phyloP scores from a whole-genome alignment of 2,797 vertebrate genomes.

The Xenops minutus region DNA sequence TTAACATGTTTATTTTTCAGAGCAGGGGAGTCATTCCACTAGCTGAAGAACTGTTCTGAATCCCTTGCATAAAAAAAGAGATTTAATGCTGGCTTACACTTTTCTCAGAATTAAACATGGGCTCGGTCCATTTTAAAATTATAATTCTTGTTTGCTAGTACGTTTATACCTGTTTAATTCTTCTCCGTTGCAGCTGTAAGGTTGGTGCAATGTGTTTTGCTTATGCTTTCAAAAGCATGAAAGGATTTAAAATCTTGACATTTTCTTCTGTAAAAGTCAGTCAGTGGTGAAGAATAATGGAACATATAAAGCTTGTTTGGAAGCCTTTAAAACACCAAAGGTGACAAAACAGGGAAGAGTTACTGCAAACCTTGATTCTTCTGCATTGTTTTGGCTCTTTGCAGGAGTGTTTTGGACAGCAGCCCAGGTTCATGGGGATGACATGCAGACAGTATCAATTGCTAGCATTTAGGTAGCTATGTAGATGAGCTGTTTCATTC shows the following conservation, averaged over 20 bases:
- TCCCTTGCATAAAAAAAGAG: not conserved
- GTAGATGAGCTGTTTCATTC: not conserved
- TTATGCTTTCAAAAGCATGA: not conserved
- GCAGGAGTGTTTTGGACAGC: not conserved
- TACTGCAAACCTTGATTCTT: not conserved
- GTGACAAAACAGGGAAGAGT: not conserved
- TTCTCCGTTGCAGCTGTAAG: not conserved
- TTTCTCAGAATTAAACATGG: not conserved
- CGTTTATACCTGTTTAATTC: not conserved
- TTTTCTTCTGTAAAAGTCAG: not conserved
- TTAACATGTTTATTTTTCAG: slow-evolving; percentile 1
- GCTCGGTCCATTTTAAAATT: not conserved
- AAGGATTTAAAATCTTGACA: not conserved
- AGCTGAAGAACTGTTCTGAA: not conserved
- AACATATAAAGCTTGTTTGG: not conserved
- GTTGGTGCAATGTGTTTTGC: not conserved
- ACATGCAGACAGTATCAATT: not conserved
- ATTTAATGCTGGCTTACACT: not conserved
- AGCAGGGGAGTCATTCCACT: not conserved
- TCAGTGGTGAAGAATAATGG: not conserved
- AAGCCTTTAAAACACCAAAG: not conserved
- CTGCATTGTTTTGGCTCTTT: not conserved
- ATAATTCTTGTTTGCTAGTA: not conserved
- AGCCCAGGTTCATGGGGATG: not conserved
- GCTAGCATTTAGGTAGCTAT: not conserved